phyloP scores from a whole-genome alignment of 2,113 vertebrate species.

The Pontoporia blainvillei region DNA sequence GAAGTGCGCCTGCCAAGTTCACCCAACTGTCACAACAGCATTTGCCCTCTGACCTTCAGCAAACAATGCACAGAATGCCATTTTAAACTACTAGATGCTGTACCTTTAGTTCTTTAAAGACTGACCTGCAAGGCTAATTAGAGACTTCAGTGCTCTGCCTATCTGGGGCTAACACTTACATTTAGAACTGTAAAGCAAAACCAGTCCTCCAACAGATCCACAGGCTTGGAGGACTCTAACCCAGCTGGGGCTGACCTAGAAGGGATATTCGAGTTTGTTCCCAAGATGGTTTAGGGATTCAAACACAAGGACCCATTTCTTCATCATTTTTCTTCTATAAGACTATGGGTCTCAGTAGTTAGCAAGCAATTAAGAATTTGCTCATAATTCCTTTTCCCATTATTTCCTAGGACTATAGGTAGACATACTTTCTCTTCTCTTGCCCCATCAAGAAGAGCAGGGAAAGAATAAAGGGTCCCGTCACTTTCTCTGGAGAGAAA shows the following conservation, averaged over 20 bases:
- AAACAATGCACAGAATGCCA: slow-evolving; percentile 79
- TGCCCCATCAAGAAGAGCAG: neutral
- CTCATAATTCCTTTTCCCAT: neutral
- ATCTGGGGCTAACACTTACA: slow-evolving; percentile 65
- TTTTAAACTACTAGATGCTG: slow-evolving; percentile 68
- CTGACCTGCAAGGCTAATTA: slow-evolving; percentile 80
- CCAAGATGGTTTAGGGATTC: slow-evolving; percentile 32
- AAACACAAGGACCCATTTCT: slow-evolving; percentile 24
- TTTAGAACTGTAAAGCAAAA: slow-evolving; percentile 72
- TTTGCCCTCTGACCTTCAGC: slow-evolving; percentile 81
- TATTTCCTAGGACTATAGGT: neutral
- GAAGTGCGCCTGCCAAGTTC: slow-evolving; percentile 53
- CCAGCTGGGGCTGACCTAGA: neutral
- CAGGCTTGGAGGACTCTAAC: neutral
- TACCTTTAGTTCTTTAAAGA: slow-evolving; percentile 69
- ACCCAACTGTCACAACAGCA: slow-evolving; percentile 79
- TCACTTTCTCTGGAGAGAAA: neutral
- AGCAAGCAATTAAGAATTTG: neutral
- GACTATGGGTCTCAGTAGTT: neutral
- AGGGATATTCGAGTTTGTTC: neutral
- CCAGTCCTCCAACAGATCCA: slow-evolving; percentile 42
- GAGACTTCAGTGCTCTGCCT: slow-evolving; percentile 71
- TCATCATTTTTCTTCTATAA: neutral
- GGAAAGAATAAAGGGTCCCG: neutral
- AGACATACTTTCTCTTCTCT: neutral